Conservation (phyloP, 2,113 vertebrate species). For the Paraplagusia blochii region DNA sequence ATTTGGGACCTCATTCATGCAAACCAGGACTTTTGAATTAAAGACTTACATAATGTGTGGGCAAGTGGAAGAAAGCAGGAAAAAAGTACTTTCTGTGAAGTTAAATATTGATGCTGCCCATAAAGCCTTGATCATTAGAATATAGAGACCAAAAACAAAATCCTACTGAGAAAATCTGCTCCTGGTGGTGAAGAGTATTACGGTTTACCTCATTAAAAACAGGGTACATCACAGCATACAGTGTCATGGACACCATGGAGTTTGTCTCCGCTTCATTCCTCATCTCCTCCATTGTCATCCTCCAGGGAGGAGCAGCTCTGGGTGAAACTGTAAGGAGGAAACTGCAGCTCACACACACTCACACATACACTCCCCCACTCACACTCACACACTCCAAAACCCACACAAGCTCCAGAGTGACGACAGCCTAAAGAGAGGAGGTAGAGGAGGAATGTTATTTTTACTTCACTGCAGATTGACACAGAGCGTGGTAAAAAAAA, state of each 20-base stretch:
- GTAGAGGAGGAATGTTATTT: not conserved
- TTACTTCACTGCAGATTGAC: not conserved
- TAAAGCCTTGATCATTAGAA: no score
- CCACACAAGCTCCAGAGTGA: constrained; percentile 42
- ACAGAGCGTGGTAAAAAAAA: no score
- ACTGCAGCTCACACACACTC: constrained; percentile 76
- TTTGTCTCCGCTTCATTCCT: constrained; percentile 99
- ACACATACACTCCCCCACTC: constrained; percentile 53
- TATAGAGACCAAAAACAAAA: no score
- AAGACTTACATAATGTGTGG: no score
- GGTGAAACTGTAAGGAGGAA: constrained; percentile 55
- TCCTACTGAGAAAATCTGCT: no score
- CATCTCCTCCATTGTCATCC: constrained; percentile 99
- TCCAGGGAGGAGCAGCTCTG: constrained; percentile 83
- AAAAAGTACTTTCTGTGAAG: no score
- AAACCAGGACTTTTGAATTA: no score
- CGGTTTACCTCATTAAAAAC: constrained; percentile 91
- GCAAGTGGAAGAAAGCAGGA: no score
- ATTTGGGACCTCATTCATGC: no score
- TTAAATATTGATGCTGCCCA: no score
- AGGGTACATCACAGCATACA: constrained; percentile 98
- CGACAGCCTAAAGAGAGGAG: constrained; percentile 30
- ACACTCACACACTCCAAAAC: constrained; percentile 44
- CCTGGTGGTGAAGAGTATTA: no score
- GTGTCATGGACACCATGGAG: constrained; percentile 99